These are phyloP conservation scores for Propithecus deckenii DNA, from an alignment of 2,797 vertebrate genomes.

Conservation along the genomic window DNA sequence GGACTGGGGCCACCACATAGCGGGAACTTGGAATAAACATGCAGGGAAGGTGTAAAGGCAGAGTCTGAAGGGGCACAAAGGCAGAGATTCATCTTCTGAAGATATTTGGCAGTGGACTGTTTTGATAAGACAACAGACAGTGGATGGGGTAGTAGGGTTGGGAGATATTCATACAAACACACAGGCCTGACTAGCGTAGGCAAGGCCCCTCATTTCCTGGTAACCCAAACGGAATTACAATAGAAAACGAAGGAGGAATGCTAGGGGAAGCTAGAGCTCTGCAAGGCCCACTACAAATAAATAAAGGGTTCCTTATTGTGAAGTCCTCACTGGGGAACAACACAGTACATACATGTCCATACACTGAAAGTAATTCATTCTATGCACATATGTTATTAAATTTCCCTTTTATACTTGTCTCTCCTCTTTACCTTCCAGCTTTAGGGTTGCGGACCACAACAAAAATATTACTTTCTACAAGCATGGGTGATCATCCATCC, in stretches of 20 bases:
- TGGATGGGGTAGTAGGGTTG: background rate
- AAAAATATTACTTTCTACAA: background rate
- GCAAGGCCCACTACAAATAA: background rate
- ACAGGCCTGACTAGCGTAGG: background rate
- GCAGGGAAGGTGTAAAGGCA: background rate
- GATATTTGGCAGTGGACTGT: background rate
- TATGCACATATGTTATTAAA: rapidly evolving
- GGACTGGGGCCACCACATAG: background rate
- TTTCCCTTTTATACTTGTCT: background rate
- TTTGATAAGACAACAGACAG: background rate
- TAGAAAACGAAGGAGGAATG: background rate
- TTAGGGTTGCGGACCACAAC: background rate
- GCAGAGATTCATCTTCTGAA: background rate
- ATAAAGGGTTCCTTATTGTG: rapidly evolving
- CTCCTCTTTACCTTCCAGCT: background rate
- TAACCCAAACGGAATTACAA: background rate
- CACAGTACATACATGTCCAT: rapidly evolving
- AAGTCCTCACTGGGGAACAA: background rate
- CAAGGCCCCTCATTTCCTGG: background rate
- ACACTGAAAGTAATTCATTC: background rate
- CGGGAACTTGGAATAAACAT: background rate
- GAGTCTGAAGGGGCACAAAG: background rate
- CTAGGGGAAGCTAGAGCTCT: too few relatives aligned
- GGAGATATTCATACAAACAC: background rate
- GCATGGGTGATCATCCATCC: too few relatives aligned